Evolutionary conservation across 2,888 invertebrate genomes (phyloP), one percentile per base, ranked within the genome.

Genomic region (Acanthosepion pharaonis): DNA sequence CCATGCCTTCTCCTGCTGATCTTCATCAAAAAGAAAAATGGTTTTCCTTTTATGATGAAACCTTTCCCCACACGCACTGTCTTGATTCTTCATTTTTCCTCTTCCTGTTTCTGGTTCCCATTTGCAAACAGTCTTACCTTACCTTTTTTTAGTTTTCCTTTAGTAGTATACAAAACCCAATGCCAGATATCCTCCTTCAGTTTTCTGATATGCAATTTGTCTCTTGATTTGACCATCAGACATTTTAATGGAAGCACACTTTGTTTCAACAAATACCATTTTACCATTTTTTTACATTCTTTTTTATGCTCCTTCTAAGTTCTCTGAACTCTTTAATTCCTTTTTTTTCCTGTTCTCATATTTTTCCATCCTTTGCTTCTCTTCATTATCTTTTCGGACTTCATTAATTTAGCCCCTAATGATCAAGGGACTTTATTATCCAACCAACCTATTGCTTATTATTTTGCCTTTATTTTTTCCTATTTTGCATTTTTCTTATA

Each of bases 241-340:
- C 78, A 78, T n/a, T 78, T 78, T 78, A 78, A 78, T 78, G 78
- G n/a, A 78, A 78, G n/a, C n/a, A 33, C 78, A 78, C n/a, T n/a
- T 78, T n/a, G n/a, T 11, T 78, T 78, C 78, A 78, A 78, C 78
- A 78, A 78, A 78, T 78, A n/a, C n/a, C 78, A 78, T n/a, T 78
- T 78, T 78, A 15, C 9, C 11, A 42, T 78, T 33, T 78, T 78
- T 18, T 5, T 78, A n/a, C n/a, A 78, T 78, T 78, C 15, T 5
- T 78, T 9, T n/a, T 78, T n/a, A 15, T 33, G n/a, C n/a, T 78
- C 78, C 15, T 15, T 18, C 33, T 5, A n/a, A 78, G 5, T n/a
- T 78, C n/a, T 33, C 23, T 6, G 15, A 78, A 5, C n/a, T n/a
- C n/a, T 78, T 15, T 5, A 33, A 15, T 78, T 78, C 11, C 78